These are phyloP conservation scores for Drosophila baimaii DNA, from an alignment of 1,140 invertebrate genomes.

Conservation along the genomic window DNA sequence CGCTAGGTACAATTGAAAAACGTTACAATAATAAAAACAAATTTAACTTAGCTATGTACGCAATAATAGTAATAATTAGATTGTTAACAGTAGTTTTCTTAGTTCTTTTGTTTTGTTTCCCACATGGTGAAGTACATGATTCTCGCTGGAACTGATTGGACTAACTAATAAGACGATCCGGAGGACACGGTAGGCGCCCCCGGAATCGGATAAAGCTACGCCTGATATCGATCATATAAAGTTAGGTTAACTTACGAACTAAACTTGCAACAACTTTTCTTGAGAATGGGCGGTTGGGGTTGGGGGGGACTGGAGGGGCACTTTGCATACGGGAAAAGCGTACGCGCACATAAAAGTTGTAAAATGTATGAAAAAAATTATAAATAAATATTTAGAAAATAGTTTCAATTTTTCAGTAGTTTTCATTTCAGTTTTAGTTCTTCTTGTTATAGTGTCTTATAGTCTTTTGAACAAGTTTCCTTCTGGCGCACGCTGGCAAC, in stretches of 20 bases:
- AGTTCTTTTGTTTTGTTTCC: constrained; percentile 32
- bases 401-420: constrained; percentile 56
- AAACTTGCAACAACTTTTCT: constrained; percentile 68
- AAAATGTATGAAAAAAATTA: constrained; percentile 72
- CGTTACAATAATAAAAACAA: constrained; percentile 71
- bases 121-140: constrained; percentile 60
- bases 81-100: constrained; percentile 59
- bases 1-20: constrained; percentile 70
- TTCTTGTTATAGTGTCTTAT: constrained; percentile 48
- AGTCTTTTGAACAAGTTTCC: constrained; percentile 80
- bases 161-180: constrained; percentile 68
- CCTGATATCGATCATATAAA: constrained; percentile 69
- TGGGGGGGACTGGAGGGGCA: background rate
- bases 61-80: constrained; percentile 57
- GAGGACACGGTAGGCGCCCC: constrained; percentile 22
- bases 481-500: constrained; percentile 49
- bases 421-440: constrained; percentile 45
- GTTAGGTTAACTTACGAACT: constrained; percentile 64
- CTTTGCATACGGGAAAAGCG: constrained; percentile 47
- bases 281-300: constrained; percentile 16
- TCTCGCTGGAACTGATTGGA: constrained; percentile 70
- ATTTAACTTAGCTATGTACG: constrained; percentile 60
- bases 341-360: constrained; percentile 60
- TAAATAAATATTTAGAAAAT: constrained; percentile 82
- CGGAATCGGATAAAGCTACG: constrained; percentile 71